phyloP scores from a whole-genome alignment of 2,113 vertebrate species.

The Gallinago paraguaiae region DNA sequence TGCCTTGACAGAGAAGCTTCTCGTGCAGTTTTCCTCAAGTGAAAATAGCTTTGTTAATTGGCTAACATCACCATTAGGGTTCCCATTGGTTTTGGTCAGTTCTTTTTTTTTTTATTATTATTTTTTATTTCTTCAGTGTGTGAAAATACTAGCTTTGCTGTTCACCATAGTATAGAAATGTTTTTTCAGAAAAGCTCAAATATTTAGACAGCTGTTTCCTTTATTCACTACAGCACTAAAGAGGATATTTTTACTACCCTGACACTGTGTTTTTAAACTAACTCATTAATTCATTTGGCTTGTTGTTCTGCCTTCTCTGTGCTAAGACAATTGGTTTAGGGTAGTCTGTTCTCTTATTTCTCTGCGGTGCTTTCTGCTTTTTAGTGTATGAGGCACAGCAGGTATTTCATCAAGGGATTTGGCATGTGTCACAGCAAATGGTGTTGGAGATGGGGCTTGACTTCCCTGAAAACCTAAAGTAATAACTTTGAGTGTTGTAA shows the following conservation, averaged over 20 bases:
- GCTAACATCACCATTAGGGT: background rate
- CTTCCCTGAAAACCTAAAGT: background rate
- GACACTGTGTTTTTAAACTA: slow-evolving; percentile 15
- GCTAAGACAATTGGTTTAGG: background rate
- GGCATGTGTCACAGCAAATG: background rate
- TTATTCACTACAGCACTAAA: slow-evolving; percentile 52
- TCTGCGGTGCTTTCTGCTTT: background rate
- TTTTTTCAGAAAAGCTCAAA: slow-evolving; percentile 59
- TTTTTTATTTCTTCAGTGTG: background rate
- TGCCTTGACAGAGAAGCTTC: background rate
- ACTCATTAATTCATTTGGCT: slow-evolving; percentile 28
- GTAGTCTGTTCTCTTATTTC: background rate
- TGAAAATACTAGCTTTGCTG: slow-evolving; percentile 9
- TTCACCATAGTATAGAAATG: slow-evolving; percentile 39
- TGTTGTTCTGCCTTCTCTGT: background rate
- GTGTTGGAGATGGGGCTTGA: background rate
- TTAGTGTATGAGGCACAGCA: accelerated
- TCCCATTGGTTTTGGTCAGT: slow-evolving; percentile 8
- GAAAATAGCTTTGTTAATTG: slow-evolving; percentile 14
- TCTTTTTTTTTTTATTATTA: background rate
- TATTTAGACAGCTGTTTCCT: slow-evolving; percentile 78
- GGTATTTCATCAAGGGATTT: background rate
- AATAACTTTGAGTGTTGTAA: background rate
- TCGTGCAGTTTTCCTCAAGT: background rate
- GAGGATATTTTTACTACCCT: slow-evolving; percentile 64